A percentile compares a stretch with the other conserved stretches of the same genome.
phyloP scores from a whole-genome alignment of 2,797 vertebrate species.

The Agapornis canus region DNA sequence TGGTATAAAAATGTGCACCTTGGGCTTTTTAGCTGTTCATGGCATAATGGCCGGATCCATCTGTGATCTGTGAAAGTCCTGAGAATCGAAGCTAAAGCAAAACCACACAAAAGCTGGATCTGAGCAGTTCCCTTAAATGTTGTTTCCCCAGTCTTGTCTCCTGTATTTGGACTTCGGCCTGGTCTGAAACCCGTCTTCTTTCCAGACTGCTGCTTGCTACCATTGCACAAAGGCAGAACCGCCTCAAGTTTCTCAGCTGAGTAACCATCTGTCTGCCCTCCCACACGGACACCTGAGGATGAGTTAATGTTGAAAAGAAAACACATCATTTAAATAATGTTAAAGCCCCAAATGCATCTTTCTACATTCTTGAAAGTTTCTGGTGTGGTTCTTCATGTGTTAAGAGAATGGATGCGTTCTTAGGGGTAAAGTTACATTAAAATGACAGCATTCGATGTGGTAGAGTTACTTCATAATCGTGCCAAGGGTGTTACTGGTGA shows the following conservation, averaged over 20 bases:
- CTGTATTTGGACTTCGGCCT: neutral
- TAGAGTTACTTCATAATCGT: neutral
- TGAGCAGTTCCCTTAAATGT: neutral
- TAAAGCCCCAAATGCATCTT: neutral
- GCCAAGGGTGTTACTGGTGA: neutral
- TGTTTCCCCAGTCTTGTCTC: neutral
- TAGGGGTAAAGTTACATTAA: neutral
- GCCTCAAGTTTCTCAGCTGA: constrained; percentile 24
- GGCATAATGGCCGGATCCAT: neutral
- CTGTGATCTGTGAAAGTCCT: neutral
- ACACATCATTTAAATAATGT: neutral
- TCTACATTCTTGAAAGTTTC: neutral
- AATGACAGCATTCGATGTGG: neutral
- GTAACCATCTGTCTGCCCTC: constrained; percentile 58
- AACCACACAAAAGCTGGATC: constrained; percentile 21
- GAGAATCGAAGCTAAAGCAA: constrained; percentile 17
- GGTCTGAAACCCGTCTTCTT: neutral
- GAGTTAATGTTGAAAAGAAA: constrained; percentile 32
- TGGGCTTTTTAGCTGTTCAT: constrained; percentile 13
- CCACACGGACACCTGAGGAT: constrained; percentile 56
- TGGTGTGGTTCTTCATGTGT: neutral
- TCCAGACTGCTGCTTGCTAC: neutral
- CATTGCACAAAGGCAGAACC: neutral
- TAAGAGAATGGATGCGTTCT: neutral
- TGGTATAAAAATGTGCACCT: constrained; percentile 46